Base-by-base conservation (phyloP, 2,113 vertebrate species). In the Labeo rohita region DNA sequence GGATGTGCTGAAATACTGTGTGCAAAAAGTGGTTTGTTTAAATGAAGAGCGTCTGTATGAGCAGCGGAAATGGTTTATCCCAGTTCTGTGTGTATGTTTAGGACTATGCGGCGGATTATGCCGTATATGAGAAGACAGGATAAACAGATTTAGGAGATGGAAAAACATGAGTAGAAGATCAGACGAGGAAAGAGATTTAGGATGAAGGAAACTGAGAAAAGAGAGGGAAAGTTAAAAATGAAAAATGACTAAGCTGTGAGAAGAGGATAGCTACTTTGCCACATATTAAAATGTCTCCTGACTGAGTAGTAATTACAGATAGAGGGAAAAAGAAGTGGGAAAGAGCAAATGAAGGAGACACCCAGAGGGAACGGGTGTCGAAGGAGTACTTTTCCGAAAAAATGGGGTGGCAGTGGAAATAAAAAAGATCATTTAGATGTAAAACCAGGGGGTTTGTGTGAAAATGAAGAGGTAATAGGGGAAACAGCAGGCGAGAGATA, bases 291-390 rank as follows among this genome's bases (percentile, higher is more conserved):
- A 88, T 56, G 74, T 89, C 82, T 87, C 85, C 70, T 84, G 85
- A 80, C 73, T 63, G 34, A 86, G 86, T 75, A 59, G 36, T 90
- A 91, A 93, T 92, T 90, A 90, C 81, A 89, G 90, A 90, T 52
- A 52, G 72, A 87, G 21, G n/a, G 45, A 56, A 28, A 82, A 18
- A 78, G 63, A 39, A 54, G 47, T 77, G 73, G 45, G 45, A 80
- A 65, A 63, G 56, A 49, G 34, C 15, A 82, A 77, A 68, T 70
- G 43, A 84, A 43, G 54, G 6, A 56, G 61, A 83, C 56, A 79
- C 43, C 59, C 1, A 56, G 39, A 34, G n/a, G 56, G n/a, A 79
- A 43, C 21, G 4, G 34, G 78, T n/a, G 76, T 56, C 59, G 28
- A 54, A 87, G 47, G n/a, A 61, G 45, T 50, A 77, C 15, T 66